Percentiles rank a stretch among this genome's conserved stretches.
phyloP scores from a whole-genome alignment of 2,888 invertebrate species.

The Lasioglossum morio region DNA sequence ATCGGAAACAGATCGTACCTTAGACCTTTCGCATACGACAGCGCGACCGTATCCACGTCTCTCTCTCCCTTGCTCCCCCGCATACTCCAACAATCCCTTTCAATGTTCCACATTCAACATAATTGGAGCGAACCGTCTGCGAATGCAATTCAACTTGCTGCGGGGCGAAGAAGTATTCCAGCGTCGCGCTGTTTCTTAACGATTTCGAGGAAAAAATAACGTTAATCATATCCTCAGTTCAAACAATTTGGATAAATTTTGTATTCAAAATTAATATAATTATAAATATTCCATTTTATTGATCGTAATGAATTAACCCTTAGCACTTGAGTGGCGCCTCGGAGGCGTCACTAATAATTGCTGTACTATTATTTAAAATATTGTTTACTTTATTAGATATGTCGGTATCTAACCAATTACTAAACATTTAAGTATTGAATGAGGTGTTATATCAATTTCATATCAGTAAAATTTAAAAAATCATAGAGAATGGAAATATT shows the following conservation, averaged over 20 bases:
- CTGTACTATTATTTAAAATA: too few relatives aligned
- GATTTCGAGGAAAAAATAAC: not conserved
- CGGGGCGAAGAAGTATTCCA: not conserved
- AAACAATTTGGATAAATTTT: too few relatives aligned
- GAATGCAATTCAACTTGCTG: not conserved
- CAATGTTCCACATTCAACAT: not conserved
- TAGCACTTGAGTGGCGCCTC: too few relatives aligned
- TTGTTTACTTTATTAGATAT: too few relatives aligned
- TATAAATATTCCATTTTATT: too few relatives aligned
- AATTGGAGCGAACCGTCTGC: not conserved
- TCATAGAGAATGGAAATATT: too few relatives aligned
- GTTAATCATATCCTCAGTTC: not conserved
- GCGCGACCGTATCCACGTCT: not conserved
- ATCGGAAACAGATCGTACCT: constrained; percentile 12
- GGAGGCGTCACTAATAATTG: rapidly evolving
- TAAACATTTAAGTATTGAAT: too few relatives aligned
- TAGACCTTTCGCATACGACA: constrained; percentile 4
- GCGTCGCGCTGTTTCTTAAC: not conserved
- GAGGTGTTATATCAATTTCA: too few relatives aligned
- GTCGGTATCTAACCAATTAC: too few relatives aligned
- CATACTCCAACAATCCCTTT: not conserved
- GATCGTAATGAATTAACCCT: too few relatives aligned
- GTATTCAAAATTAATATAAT: too few relatives aligned
- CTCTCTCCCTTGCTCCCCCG: not conserved
- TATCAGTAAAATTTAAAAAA: too few relatives aligned